Conservation (phyloP, 2,113 vertebrate genomes). For the Gulo gulo region DNA sequence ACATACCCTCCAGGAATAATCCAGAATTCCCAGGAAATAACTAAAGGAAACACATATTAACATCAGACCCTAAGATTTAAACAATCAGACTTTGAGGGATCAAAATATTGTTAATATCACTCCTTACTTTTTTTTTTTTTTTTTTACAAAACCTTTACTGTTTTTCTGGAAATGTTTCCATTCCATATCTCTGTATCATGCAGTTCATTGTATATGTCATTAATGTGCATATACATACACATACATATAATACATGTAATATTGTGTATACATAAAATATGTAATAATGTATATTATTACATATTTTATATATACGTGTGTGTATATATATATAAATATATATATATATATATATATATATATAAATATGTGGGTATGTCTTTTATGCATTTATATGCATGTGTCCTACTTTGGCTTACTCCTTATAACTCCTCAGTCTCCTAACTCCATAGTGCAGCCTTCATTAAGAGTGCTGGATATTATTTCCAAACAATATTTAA, state of each 20-base stretch:
- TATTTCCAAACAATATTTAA: not conserved
- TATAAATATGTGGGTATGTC: not conserved
- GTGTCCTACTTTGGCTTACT: not conserved
- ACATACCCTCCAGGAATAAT: not conserved
- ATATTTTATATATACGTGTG: too few relatives aligned
- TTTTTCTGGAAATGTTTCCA: not conserved
- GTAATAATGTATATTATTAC: not conserved
- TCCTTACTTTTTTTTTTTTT: not conserved
- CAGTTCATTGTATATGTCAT: not conserved
- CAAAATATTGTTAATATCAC: not conserved
- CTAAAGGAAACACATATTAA: not conserved
- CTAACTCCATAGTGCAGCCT: not conserved
- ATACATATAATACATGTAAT: not conserved
- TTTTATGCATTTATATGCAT: not conserved
- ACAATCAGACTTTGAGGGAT: not conserved
- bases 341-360: not conserved
- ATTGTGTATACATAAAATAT: not conserved
- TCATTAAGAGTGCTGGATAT: not conserved
- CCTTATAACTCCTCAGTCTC: not conserved
- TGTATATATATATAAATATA: too few relatives aligned
- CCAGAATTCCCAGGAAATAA: not conserved
- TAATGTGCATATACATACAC: not conserved
- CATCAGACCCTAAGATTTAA: not conserved
- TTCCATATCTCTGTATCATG: not conserved
- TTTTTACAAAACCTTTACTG: not conserved